Base-by-base conservation (phyloP, 2,888 invertebrate species). In the Patella ulyssiponensis region DNA sequence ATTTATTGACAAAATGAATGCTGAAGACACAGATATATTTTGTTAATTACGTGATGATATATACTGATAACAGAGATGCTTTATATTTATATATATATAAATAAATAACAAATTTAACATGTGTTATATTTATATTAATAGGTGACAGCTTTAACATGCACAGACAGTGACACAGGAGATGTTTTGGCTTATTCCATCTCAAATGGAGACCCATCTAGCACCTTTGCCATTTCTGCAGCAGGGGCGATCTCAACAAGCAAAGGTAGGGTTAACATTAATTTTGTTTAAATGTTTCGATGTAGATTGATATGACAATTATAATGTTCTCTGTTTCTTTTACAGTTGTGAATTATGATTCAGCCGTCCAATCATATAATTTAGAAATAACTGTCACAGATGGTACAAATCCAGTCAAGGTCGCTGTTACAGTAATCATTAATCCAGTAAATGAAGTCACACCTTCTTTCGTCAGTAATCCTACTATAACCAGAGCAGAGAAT, bases 361-460 rank as follows among this genome's bases (percentile, higher is more conserved):
- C 80, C 11, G 81, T 77, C 2, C 80, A 80, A 76, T 80, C 79
- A 5, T 88, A 86, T 76, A 53, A 76, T 5, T 79, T 88, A 27
- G 77, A 80, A 20, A 80, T 86, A 1, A 58, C 78, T 3, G 86
- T 86, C 17, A 82, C 80, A 51, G 88, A 88, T 72, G 83, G 84
- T n/a, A 75, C 79, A 12, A 77, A 77, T 51, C 75, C 76, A 1
- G n/a, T 81, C 12, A 76, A 80, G 9, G 80, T 82, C 15, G 75
- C 82, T 17, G 82, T 88, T 9, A 80, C 80, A 5, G 82, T 88
- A 3, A 73, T 71, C 12, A 80, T 89, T 7, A 77, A 72, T 9
- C 81, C 89, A 5, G 84, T 84, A n/a, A 89, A 90, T 78, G 87
- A 90, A 69, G 58, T 71, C 74, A 81, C 82, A 12, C 89, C 89